Evolutionary conservation across 2,113 vertebrate genomes (phyloP).

Genomic region (Urocitellus parryii): DNA sequence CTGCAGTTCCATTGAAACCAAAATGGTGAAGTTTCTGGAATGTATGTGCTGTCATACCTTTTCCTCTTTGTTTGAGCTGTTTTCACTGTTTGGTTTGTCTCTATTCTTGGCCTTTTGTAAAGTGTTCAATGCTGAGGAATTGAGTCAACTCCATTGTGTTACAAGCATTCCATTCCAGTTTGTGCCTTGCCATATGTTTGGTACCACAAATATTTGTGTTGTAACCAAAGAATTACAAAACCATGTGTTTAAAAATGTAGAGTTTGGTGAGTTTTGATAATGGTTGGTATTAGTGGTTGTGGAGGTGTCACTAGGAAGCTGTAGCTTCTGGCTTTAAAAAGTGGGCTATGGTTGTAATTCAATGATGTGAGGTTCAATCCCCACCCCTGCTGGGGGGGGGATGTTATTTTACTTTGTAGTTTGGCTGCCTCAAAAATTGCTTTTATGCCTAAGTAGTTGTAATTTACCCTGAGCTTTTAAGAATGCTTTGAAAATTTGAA

Average conservation of each 20-base stretch:
- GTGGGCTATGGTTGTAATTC: background rate
- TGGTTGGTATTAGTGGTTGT: conserved; percentile 5
- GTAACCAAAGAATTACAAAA: conserved; percentile 6
- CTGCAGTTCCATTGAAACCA: background rate
- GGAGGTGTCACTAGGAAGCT: background rate
- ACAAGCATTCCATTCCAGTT: conserved; percentile 4
- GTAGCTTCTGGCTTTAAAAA: background rate
- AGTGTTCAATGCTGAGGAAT: background rate
- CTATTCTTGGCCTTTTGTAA: background rate
- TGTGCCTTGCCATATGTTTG: conserved; percentile 8
- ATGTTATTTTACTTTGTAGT: conserved; percentile 47
- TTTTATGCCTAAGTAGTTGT: conserved; percentile 52
- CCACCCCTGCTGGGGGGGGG: no score
- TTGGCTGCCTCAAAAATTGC: conserved; percentile 30
- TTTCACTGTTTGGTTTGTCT: conserved; percentile 14
- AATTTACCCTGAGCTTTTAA: conserved; percentile 62
- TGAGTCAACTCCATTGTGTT: conserved; percentile 19
- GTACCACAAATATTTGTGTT: conserved; percentile 24
- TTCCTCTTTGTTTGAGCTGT: background rate
- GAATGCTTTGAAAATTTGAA: conserved; percentile 44
- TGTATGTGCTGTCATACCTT: background rate
- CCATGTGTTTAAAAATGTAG: background rate
- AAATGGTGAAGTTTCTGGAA: conserved; percentile 58
- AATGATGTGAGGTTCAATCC: no score
- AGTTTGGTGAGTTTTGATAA: background rate